Base-by-base conservation (phyloP, 92 coral and sea anemone species). In the Zoanthus gigantus region DNA sequence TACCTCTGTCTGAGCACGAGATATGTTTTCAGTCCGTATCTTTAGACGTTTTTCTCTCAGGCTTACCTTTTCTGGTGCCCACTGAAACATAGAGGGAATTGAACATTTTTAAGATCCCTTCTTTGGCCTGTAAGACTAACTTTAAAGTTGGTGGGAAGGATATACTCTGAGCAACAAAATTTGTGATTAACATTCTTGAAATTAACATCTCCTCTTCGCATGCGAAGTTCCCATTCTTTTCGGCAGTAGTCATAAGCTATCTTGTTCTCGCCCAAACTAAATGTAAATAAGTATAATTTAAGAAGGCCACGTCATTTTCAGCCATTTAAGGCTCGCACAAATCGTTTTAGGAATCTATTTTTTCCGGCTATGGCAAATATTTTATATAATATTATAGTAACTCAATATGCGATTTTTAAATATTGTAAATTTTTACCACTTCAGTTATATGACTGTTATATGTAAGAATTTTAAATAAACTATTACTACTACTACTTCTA, bases 41-140 rank as follows among this genome's bases (percentile, higher is more conserved):
- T 89, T 83, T 42, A 88, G 58, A 72, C 94, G 88, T 83, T 92
- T 90, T 48, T 78, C 92, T 83, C 85, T 72, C 28, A 30, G 46
- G 13, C 37, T 84, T 68, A 65, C 10, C 17, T 63, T 83, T 84
- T 76, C 87, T 60, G 89, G 50, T 75, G 69, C 77, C 89, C 92
- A 89, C 32, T 89, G 71, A 80, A 94, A 94, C 48, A 90, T 87
- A 61, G 93, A 84, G 50, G 91, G 86, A 46, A 88, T 73, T 56
- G 93, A 72, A 57, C 92, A 88, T 58, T 52, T 61, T 91, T 83
- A 42, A 91, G 74, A 57, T 86, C 80, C 29, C 89, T 78, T 79
- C 92, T 90, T 73, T 84, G 92, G 5, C 96, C 94, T 45, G 94
- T 83, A 74, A 94, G 78, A 86, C 93, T 79, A 42, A 30, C 72